A percentile compares a stretch with the other conserved stretches of the same genome.
phyloP scores from a whole-genome alignment of 2,113 vertebrate species.

The Gopherus evgoodei region DNA sequence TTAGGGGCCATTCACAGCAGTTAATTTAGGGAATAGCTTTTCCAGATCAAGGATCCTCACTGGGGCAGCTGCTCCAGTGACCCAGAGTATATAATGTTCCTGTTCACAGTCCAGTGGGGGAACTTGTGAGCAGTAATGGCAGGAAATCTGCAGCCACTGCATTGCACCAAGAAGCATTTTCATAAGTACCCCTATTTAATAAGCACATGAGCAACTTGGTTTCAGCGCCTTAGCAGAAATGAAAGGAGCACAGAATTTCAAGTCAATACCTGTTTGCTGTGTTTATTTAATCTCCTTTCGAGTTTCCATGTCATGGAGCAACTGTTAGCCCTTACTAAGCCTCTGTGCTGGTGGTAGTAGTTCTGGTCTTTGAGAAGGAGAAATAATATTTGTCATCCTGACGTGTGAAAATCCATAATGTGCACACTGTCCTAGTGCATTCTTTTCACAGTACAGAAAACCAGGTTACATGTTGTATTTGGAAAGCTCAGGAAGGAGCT shows the following conservation, averaged over 20 bases:
- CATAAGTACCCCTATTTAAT: not conserved
- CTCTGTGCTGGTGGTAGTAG: conserved; percentile 27
- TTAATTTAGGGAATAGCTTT: not conserved
- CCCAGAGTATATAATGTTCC: not conserved
- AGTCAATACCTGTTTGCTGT: conserved; percentile 31
- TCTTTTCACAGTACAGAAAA: conserved; percentile 66
- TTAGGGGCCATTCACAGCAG: not conserved
- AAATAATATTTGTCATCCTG: conserved; percentile 71
- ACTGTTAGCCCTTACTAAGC: conserved; percentile 31
- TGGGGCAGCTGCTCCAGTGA: not conserved
- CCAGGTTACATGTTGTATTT: conserved; percentile 37
- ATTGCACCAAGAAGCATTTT: not conserved
- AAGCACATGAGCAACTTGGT: not conserved
- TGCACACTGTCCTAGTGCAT: conserved; percentile 47
- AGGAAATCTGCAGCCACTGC: not conserved
- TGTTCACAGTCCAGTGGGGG: not conserved
- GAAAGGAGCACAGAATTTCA: not conserved
- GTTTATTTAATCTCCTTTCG: conserved; percentile 43
- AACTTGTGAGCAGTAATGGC: not conserved
- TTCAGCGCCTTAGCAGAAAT: not conserved
- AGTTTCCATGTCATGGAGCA: conserved; percentile 8
- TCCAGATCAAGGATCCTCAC: not conserved
- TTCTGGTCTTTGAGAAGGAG: conserved; percentile 63
- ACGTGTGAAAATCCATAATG: conserved; percentile 59
- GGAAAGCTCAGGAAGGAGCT: conserved; percentile 15